Conservation (phyloP, 2,888 invertebrate genomes). For the Hypsopygia costalis region DNA sequence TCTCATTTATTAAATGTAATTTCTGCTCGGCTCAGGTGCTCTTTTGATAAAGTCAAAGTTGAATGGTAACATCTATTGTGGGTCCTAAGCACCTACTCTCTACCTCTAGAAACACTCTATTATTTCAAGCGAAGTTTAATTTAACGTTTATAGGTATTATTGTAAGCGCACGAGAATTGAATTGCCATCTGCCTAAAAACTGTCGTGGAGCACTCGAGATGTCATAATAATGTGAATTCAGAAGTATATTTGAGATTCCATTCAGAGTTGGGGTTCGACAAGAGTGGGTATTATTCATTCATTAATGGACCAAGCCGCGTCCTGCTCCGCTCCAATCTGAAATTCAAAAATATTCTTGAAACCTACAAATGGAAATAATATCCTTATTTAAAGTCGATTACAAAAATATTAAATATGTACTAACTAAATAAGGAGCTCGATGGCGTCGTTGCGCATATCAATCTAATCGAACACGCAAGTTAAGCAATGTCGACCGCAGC, state of each 20-base stretch:
- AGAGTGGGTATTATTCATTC: constrained; percentile 53
- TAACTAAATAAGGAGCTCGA: too few species aligned
- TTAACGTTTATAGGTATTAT: constrained; percentile 9
- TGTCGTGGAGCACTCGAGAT: constrained; percentile 33
- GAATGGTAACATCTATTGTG: constrained; percentile 5
- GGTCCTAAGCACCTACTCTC: neutral
- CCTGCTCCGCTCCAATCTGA: constrained; percentile 39
- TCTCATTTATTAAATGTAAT: neutral
- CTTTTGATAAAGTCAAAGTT: constrained; percentile 6
- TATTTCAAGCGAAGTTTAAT: constrained; percentile 3
- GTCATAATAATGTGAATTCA: constrained; percentile 41
- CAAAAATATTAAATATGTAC: constrained; percentile 20
- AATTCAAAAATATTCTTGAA: constrained; percentile 56
- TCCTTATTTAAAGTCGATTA: constrained; percentile 36
- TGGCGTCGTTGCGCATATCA: too few species aligned
- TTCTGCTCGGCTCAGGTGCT: neutral
- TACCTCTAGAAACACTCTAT: neutral
- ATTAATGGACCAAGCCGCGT: constrained; percentile 44
- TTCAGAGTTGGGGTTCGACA: constrained; percentile 28
- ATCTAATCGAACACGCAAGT: too few species aligned
- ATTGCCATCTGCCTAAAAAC: constrained; percentile 15
- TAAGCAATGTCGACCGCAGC: too few species aligned
- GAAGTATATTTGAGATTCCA: constrained; percentile 48
- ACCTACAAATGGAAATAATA: constrained; percentile 57
- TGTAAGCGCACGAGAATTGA: constrained; percentile 13